Base-by-base conservation (phyloP, 2,888 invertebrate species). In the Charanyca ferruginea region DNA sequence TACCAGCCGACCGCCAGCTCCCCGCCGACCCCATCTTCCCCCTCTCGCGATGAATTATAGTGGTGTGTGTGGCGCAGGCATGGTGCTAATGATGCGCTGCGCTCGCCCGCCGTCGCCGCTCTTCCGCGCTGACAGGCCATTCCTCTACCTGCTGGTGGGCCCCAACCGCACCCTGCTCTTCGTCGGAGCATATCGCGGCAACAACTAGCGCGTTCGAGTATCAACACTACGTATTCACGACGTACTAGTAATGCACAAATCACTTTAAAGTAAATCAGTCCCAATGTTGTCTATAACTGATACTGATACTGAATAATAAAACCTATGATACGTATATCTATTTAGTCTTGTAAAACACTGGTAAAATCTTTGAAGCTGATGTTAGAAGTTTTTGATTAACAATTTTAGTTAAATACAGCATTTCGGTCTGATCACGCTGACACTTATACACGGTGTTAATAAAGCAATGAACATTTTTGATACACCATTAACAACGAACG, bases 11-110 rank as follows among this genome's bases (percentile, higher is more conserved):
- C 74, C 28, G 44, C 55, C n/a, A 51, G 73, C 63, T 88, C 80
- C 83, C 83, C 73, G 54, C 89, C 89, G 25, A 9, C 74, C 28
- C 42, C 55, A 25, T 13, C 35, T 32, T 23, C 63, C 28, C 23
- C 57, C 59, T 7, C 75, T 45, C 88, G 83, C 62, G 88, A 89
- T 74, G 93, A 93, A 66, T 88, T 94, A 66, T 93, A 90, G 80
- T 75, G 70, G 23, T 77, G 71, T 83, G 59, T 81, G 73, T 85
- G 84, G 87, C 85, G 83, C 92, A 94, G 94, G 92, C 87, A 90
- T 94, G 93, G 92, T 93, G 90, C 18, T 94, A 79, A 93, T 93
- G 94, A 71, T 92, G 90, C 91, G 93, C 65, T 92, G 93, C 83
- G 90, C 90, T 59, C 85, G 77, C 22, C 83, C 79, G 61, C 88